Percentiles rank a stretch among this genome's conserved stretches.
Conservation (phyloP, 2,888 invertebrate species). For the Aleiodes testaceus region DNA sequence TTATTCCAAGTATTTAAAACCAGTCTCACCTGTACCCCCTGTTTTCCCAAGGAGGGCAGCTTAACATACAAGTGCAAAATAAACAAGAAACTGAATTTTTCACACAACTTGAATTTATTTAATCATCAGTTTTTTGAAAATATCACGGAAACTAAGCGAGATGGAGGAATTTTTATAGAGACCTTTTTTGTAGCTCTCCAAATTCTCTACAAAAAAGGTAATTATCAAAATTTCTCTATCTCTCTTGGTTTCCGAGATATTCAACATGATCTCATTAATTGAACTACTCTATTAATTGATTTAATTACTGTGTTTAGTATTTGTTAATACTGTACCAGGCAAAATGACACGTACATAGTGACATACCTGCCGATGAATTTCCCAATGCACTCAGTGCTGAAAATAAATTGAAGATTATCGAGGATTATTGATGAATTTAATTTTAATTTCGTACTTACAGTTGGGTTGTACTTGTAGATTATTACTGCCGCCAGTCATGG, state of each 20-base stretch:
- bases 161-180: too few relatives aligned
- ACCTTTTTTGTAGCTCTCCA: too few relatives aligned
- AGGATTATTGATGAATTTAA: background rate
- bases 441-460: constrained; percentile 69
- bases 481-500: constrained; percentile 78
- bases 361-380: constrained; percentile 75
- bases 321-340: constrained; percentile 73
- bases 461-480: constrained; percentile 75
- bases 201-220: too few relatives aligned
- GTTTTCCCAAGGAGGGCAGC: constrained; percentile 73
- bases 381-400: constrained; percentile 74
- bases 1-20: constrained; percentile 14
- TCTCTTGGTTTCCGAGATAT: too few relatives aligned
- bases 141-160: too few relatives aligned
- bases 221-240: too few relatives aligned
- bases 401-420: constrained; percentile 51
- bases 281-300: constrained; percentile 38
- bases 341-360: constrained; percentile 73
- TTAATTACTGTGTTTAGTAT: constrained; percentile 67
- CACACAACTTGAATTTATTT: too few relatives aligned
- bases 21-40: constrained; percentile 72
- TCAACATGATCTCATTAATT: too few relatives aligned
- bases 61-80: constrained; percentile 56
- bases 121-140: too few relatives aligned
- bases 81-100: too few relatives aligned